phyloP scores from a whole-genome alignment of 2,113 vertebrate genomes.

The Tor tambroides region DNA sequence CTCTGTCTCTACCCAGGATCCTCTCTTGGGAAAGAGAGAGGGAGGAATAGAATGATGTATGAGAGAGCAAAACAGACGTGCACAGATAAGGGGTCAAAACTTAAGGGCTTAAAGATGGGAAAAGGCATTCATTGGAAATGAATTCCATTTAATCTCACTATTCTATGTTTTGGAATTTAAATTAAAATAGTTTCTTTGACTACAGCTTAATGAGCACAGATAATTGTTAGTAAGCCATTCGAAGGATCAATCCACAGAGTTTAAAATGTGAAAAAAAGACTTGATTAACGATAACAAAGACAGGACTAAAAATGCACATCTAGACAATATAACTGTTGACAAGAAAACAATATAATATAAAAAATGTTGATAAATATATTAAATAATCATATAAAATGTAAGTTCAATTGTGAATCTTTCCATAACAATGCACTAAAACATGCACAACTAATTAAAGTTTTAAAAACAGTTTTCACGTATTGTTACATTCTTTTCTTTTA shows the following conservation, averaged over 20 bases:
- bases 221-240: not conserved
- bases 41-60: constrained; percentile 3
- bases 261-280: not conserved
- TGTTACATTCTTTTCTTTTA: too few species aligned
- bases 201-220: not conserved
- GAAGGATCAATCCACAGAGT: not conserved
- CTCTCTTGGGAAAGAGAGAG: constrained; percentile 23
- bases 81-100: not conserved
- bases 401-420: too few species aligned
- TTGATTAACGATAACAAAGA: not conserved
- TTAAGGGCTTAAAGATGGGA: constrained; percentile 9
- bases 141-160: not conserved
- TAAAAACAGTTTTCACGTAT: too few species aligned
- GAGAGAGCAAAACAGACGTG: constrained; percentile 9
- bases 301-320: too few species aligned
- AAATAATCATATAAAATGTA: too few species aligned
- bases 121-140: not conserved
- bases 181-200: not conserved
- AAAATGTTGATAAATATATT: too few species aligned
- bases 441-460: too few species aligned
- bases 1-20: constrained; percentile 33
- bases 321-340: too few species aligned
- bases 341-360: too few species aligned
- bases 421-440: too few species aligned
- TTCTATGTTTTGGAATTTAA: not conserved